Evolutionary conservation across 2,113 vertebrate genomes (phyloP), one percentile per base, ranked within the genome.

Genomic region (Saimiri boliviensis): DNA sequence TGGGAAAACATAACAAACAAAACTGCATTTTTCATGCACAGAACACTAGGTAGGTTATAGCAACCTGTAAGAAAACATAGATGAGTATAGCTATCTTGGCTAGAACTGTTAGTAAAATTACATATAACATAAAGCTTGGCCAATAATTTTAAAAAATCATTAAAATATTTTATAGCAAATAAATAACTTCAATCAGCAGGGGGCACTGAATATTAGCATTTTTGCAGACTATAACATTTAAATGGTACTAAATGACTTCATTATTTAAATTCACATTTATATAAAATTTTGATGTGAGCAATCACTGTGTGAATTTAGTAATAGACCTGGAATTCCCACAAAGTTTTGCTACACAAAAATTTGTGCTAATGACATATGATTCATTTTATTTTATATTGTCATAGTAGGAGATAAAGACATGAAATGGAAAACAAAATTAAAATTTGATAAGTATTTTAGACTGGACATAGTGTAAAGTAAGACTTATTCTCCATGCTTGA

Each of bases 181-280:
- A 86, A 94, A 93, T 5, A 47, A 96, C 2, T n/a, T 96, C 14
- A 94, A 76, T 80, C 54, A 97, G 89, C 91, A 97, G 2, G 27
- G 81, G 91, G 42, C 94, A 97, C 40, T 90, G 77, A 45, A 11
- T 25, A 86, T 0, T 19, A 88, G 74, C 19, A 42, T 85, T 80
- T 77, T 84, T 82, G 11, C 19, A 88, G 84, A 85, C 86, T 37
- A 52, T 81, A 88, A 93, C 35, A 70, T n/a, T 76, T 58, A 86
- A 56, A 2, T 85, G 47, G 16, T 60, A 74, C 0, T 89, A 32
- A 73, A 37, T 85, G 1, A 35, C 2, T 14, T 60, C 0, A 32
- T 87, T 92, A 82, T 88, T 89, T 30, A 45, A 86, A 86, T 86
- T 81, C 93, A 56, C 4, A 70, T 80, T 95, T 89, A 84, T 58